Percentiles rank a stretch among this genome's conserved stretches.
Conservation (phyloP, 2,113 vertebrate species). For the Misgurnus mizolepis region DNA sequence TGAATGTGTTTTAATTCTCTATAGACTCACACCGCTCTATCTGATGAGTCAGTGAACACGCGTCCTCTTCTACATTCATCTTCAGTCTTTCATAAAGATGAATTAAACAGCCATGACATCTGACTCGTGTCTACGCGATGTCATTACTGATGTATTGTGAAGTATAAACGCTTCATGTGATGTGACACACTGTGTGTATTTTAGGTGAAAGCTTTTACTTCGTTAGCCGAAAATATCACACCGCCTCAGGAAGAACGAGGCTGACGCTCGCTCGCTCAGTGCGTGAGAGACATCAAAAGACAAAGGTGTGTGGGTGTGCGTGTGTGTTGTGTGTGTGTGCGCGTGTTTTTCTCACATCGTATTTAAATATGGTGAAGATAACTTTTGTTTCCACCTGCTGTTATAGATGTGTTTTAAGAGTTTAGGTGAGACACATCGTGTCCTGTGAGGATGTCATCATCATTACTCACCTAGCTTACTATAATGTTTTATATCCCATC, state of each 20-base stretch:
- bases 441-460: too few species aligned
- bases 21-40: neutral
- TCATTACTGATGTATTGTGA: neutral
- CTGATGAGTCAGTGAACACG: conserved; percentile 1
- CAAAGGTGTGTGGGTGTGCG: neutral
- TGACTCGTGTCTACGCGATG: neutral
- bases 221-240: conserved; percentile 22
- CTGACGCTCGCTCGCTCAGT: neutral
- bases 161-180: neutral
- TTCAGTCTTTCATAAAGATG: neutral
- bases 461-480: too few species aligned
- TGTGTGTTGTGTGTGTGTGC: too few species aligned
- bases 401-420: too few species aligned
- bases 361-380: too few species aligned
- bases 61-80: neutral
- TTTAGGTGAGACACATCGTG: too few species aligned
- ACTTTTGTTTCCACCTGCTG: too few species aligned
- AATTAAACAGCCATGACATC: neutral
- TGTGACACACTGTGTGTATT: neutral
- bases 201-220: conserved; percentile 9
- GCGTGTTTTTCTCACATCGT: too few species aligned
- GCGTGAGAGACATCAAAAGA: neutral
- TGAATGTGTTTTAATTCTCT: neutral
- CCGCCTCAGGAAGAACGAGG: conserved; percentile 3
- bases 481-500: too few species aligned